Conservation (phyloP, 2,113 vertebrate genomes). For the Mirounga angustirostris region DNA sequence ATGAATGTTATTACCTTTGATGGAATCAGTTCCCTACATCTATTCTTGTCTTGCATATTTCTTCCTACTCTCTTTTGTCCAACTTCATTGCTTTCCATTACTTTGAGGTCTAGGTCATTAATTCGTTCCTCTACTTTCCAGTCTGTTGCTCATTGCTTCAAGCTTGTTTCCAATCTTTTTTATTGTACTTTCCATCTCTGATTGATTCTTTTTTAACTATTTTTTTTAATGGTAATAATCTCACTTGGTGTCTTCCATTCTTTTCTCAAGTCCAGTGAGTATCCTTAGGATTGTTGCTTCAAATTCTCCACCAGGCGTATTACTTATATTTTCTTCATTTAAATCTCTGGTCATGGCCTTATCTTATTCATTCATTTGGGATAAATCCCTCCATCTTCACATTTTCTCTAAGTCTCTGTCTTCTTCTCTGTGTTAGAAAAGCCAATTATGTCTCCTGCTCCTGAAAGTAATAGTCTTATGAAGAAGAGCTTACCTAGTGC, state of each 20-base stretch:
- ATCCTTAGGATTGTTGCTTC: not conserved
- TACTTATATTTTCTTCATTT: not conserved
- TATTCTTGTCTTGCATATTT: not conserved
- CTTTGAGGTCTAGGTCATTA: not conserved
- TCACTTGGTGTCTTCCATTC: not conserved
- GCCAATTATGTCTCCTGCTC: not conserved
- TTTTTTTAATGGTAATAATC: not conserved
- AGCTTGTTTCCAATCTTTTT: not conserved
- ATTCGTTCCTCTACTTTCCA: not conserved
- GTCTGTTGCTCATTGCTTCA: not conserved
- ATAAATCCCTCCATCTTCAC: not conserved
- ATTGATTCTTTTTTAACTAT: not conserved
- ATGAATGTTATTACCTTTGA: not conserved
- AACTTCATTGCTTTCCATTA: not conserved
- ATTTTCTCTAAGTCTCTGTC: not conserved
- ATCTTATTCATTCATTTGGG: not conserved
- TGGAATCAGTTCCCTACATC: not conserved
- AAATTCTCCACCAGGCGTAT: not conserved
- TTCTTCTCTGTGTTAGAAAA: not conserved
- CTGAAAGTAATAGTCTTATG: not conserved
- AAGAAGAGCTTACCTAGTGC: not conserved
- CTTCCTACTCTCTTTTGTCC: not conserved
- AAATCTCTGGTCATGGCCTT: not conserved
- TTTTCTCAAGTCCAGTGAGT: not conserved
- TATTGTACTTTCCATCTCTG: not conserved